Evolutionary conservation across 2,113 vertebrate species (phyloP), one percentile per base, ranked within the genome.

Genomic region (Alexandromys fortis): DNA sequence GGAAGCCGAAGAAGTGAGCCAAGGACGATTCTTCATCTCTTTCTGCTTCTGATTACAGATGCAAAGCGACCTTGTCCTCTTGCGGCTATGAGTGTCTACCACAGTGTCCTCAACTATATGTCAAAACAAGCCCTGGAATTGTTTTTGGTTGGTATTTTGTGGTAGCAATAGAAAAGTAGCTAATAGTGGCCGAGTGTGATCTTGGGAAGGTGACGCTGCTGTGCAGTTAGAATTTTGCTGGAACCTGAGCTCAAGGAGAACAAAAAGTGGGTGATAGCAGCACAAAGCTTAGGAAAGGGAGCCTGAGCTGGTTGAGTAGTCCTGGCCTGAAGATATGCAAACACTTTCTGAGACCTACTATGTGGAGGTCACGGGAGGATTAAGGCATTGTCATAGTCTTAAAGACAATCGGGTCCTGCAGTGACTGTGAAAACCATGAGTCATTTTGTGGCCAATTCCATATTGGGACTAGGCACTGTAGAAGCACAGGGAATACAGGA

Each of bases 331-430:
- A 12, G n/a, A n/a, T 28, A 7, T 38, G 7, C 2, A 49, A 61
- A 63, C n/a, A 42, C 81, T 70, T 38, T 61, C 73, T 68, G 58
- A 92, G 45, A 61, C 11, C 4, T 8, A 58, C 19, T 70, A 0
- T 33, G 2, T 7, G 47, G 5, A 67, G 33, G 21, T 52, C 7
- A 1, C 30, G 1, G 0, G 26, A 7, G 42, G 68, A 47, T 52
- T 52, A 45, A 90, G 79, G 42, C 26, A 22, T 4, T 0, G 2
- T 86, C 12, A 16, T 5, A 26, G 22, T 68, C 55, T 77, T 81
- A 75, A 14, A 79, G 3, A 7, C 0, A 0, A 1, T 0, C 3
- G 0, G 35, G 79, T 26, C 9, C 14, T 82, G 17, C 38, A 17
- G 35, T 52, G 70, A 76, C 3, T 6, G 67, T 38, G 58, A 65